Percentiles rank a stretch among this genome's conserved stretches.
Conservation (phyloP, 1,140 invertebrate species). For the Drosophila nasuta region DNA sequence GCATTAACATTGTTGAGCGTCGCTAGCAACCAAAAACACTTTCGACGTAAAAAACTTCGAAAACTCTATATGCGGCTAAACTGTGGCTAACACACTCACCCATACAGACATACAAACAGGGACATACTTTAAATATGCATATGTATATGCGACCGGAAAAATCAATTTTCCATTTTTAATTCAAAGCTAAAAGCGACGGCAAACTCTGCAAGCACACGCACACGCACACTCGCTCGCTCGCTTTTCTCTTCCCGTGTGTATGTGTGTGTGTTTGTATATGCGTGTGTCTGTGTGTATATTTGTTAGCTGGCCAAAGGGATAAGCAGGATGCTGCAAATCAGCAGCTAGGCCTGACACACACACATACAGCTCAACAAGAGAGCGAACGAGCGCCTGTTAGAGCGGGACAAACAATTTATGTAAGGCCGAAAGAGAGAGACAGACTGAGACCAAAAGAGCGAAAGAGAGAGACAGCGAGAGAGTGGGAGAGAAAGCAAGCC, state of each 20-base stretch:
- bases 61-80: constrained; percentile 66
- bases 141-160: constrained; percentile 78
- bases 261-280: constrained; percentile 21
- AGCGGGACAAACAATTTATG: constrained; percentile 15
- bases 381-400: constrained; percentile 1
- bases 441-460: not conserved
- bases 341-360: constrained; percentile 37
- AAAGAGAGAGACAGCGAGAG: not conserved
- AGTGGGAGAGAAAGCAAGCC: constrained; percentile 12
- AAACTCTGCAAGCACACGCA: constrained; percentile 21
- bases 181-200: constrained; percentile 68
- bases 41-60: constrained; percentile 13
- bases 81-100: constrained; percentile 23
- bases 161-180: constrained; percentile 85
- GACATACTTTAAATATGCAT: constrained; percentile 12
- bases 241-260: constrained; percentile 27
- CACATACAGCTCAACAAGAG: not conserved
- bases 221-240: constrained; percentile 22
- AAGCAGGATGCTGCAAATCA: constrained; percentile 79
- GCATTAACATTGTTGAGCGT: constrained; percentile 88
- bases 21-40: constrained; percentile 57
- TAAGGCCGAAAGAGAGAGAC: not conserved
- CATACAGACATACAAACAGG: constrained; percentile 38
- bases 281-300: constrained; percentile 22
- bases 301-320: constrained; percentile 66